Base-by-base conservation (phyloP, 1,140 invertebrate genomes). In the Thaumatotibia leucotreta region DNA sequence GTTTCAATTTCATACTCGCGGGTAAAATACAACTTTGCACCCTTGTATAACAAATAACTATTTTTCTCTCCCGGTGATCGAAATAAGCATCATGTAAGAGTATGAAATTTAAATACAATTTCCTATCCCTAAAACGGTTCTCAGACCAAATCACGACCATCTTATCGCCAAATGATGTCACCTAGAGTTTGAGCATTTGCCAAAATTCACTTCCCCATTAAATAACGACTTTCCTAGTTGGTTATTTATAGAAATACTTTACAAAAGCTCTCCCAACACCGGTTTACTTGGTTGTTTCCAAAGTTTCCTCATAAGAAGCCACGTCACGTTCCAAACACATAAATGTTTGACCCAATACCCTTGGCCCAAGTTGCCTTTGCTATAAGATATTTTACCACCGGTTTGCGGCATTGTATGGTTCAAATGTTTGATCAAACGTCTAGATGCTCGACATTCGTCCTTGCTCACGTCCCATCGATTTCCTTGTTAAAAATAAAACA, bases 381-480 rank as follows among this genome's bases (percentile, higher is more conserved):
- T 8, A 6, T 17, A 45, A 20, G 39, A 4, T n/a, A n/a, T n/a
- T 39, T 39, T 4, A 14, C 35, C 14, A 39, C 20, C 2, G 17
- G 39, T 9, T 20, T 14, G 20, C n/a, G 8, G 17, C 9, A 5
- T 20, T 45, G 1, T 5, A 45, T 20, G 39, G 14, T 20, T 45
- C 39, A 45, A 45, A 45, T 45, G 39, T 45, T 45, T 45, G 39
- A 45, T 8, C 52, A 27, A 58, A 27, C 23, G 3, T 24, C 22
- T 10, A 3, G 9, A 17, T 14, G 23, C 24, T 14, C 24, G 52
- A n/a, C 39, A 29, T 31, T 58, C 52, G 52, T 58, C 52, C 52
- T 58, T 58, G 52, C 52, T 24, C 52, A 45, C 52, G 52, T 58
- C 27, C 52, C 52, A 58, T 58, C 52, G 27, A 58, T 58, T 58